These are phyloP conservation scores for Rhagoletis zephyria DNA, from an alignment of 1,140 invertebrate species.

Conservation along the genomic window DNA sequence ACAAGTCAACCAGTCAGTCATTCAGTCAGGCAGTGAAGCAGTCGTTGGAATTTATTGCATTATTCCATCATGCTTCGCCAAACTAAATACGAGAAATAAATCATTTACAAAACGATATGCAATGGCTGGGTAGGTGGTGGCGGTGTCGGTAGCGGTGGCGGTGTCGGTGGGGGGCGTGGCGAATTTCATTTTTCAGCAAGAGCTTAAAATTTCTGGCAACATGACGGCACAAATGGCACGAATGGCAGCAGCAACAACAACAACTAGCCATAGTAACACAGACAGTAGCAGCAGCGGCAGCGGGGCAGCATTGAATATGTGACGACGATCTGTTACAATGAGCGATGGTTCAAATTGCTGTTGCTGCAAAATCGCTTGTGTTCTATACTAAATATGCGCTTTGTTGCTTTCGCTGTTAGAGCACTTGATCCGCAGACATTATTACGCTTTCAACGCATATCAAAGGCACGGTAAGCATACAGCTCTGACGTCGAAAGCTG, in stretches of 20 bases:
- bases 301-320: not conserved
- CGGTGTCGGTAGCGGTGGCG: not conserved
- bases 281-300: not conserved
- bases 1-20: not conserved
- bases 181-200: conserved; percentile 43
- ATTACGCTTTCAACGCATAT: conserved; percentile 44
- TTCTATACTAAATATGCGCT: not conserved
- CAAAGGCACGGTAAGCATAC: conserved; percentile 34
- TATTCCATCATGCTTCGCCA: conserved; percentile 49
- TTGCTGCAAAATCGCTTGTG: not conserved
- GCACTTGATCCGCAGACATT: conserved; percentile 52
- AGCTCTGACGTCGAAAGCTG: not conserved
- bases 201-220: conserved; percentile 45
- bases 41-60: conserved; percentile 45
- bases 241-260: not conserved
- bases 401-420: not conserved
- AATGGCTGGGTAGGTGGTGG: not conserved
- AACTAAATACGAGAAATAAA: conserved; percentile 51
- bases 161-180: not conserved
- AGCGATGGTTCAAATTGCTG: conserved; percentile 8
- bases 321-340: conserved; percentile 31
- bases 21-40: not conserved
- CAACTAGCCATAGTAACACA: not conserved
- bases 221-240: conserved; percentile 35
- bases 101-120: conserved; percentile 8